These are phyloP conservation scores for Sinocyclocheilus rhinocerous DNA, from an alignment of 2,113 vertebrate genomes.

Conservation along the genomic window DNA sequence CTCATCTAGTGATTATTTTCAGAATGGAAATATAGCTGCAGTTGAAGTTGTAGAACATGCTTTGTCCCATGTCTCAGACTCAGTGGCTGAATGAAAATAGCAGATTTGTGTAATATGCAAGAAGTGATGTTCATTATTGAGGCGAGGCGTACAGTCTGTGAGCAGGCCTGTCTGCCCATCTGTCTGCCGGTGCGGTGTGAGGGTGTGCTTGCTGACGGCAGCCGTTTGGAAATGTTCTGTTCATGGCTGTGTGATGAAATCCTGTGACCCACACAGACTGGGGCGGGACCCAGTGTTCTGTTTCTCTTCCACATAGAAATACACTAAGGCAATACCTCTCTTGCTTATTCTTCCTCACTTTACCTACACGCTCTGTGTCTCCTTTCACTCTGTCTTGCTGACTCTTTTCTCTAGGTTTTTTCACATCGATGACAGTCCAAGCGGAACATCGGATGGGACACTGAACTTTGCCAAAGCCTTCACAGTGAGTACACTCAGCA, in stretches of 20 bases:
- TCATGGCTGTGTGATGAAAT: slow-evolving; percentile 55
- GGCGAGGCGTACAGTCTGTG: slow-evolving; percentile 15
- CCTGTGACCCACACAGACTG: slow-evolving; percentile 53
- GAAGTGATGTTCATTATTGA: neutral
- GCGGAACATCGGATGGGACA: slow-evolving; percentile 74
- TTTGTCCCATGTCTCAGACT: slow-evolving; percentile 1
- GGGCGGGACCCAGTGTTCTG: slow-evolving; percentile 59
- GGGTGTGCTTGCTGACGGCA: slow-evolving; percentile 49
- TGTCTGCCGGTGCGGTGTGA: slow-evolving; percentile 36
- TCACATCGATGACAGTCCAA: slow-evolving; percentile 88
- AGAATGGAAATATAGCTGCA: neutral
- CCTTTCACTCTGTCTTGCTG: slow-evolving; percentile 28
- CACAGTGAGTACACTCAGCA: slow-evolving; percentile 78
- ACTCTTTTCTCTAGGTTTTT: slow-evolving; percentile 80
- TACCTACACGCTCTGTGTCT: slow-evolving; percentile 1
- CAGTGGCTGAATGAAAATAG: neutral
- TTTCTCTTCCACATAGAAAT: slow-evolving; percentile 57
- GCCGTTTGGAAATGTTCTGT: slow-evolving; percentile 58
- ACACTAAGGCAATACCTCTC: slow-evolving; percentile 48
- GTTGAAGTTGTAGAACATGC: neutral
- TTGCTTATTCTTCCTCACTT: slow-evolving; percentile 32
- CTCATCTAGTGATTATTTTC: neutral
- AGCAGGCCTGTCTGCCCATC: slow-evolving; percentile 19
- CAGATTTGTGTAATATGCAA: neutral
- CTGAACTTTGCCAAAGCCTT: slow-evolving; percentile 85